Evolutionary conservation across 2,113 vertebrate genomes (phyloP).

Genomic region (Gymnobelideus leadbeateri): DNA sequence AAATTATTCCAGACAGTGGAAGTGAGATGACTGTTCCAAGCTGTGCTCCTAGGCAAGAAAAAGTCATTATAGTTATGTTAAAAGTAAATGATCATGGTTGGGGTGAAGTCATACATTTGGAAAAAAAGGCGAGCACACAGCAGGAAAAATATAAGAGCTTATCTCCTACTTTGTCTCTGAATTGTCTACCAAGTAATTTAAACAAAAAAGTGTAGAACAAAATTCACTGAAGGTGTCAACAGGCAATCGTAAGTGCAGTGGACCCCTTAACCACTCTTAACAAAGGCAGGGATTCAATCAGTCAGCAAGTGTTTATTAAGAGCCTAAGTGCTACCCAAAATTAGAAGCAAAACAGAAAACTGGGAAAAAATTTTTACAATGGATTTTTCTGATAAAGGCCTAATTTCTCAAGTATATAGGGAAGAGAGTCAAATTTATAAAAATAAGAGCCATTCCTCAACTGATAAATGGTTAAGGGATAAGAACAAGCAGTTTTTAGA

Average conservation of each 20-base stretch:
- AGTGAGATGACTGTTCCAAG: conserved; percentile 96
- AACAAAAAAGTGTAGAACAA: background rate
- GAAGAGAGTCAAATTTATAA: background rate
- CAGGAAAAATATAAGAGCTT: background rate
- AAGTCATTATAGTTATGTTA: background rate
- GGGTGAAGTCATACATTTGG: background rate
- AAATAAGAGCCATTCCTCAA: background rate
- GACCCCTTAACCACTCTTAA: no score
- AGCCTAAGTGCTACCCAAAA: background rate
- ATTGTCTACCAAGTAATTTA: background rate
- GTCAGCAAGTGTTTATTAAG: background rate
- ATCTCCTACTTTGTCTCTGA: background rate
- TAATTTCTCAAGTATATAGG: background rate
- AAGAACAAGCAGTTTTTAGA: no score
- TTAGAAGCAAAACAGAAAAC: background rate
- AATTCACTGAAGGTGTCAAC: background rate
- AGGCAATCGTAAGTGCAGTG: no score
- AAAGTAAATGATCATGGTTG: background rate
- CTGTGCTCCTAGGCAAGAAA: conserved; percentile 90
- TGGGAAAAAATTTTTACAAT: background rate
- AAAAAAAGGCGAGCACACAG: background rate
- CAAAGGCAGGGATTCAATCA: background rate
- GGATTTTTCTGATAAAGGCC: background rate
- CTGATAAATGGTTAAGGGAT: background rate
- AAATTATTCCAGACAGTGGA: conserved; percentile 95